Base-by-base conservation (phyloP, 2,888 invertebrate genomes). In the Dioctria linearis region DNA sequence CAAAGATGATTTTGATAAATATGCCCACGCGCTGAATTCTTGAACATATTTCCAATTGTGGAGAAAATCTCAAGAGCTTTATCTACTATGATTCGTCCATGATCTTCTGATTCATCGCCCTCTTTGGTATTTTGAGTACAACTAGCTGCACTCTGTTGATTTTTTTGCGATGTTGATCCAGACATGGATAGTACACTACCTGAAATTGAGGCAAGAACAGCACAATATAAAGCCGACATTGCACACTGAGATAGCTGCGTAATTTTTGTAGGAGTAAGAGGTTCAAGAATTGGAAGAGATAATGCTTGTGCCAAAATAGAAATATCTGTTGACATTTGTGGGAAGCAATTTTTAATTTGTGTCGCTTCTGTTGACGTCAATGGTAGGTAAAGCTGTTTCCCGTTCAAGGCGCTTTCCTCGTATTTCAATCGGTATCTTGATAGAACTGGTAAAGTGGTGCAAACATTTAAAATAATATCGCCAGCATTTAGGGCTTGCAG, bases 1-100 rank as follows among this genome's bases (percentile, higher is more conserved):
- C 97, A 92, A 82, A 96, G 91, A 87, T 97, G 94, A 89, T 98
- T 98, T 90, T 97, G 97, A 85, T 95, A 93, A 67, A 95, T 92
- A 93, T 96, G 88, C 71, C 96, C 95, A 84, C 97, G 91, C 0
- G 97, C 96, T 4, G 97, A 97, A 78, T 92, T 92, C 86, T 94
- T 95, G 84, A 97, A 95, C 54, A 94, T 93, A 83, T 92, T 92
- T 3, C 95, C 95, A 81, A 97, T 94, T 84, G 92, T 92, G 84
- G 94, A 94, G 89, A 95, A 97, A 84, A 97, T 93, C 87, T 96
- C 95, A 82, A 98, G 90, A 43, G 96, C 94, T 88, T 96, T 96
- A 87, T 97, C 96, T 0, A 98, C 96, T 82, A 98, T 91, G 4
- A 93, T 93, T 2, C 95, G 93, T 0, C 96, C 95, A 85, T 94